Percentiles rank a stretch among this genome's conserved stretches.
These are phyloP conservation scores for Agrilus biguttatus DNA, from an alignment of 2,888 invertebrate genomes.

Conservation along the genomic window DNA sequence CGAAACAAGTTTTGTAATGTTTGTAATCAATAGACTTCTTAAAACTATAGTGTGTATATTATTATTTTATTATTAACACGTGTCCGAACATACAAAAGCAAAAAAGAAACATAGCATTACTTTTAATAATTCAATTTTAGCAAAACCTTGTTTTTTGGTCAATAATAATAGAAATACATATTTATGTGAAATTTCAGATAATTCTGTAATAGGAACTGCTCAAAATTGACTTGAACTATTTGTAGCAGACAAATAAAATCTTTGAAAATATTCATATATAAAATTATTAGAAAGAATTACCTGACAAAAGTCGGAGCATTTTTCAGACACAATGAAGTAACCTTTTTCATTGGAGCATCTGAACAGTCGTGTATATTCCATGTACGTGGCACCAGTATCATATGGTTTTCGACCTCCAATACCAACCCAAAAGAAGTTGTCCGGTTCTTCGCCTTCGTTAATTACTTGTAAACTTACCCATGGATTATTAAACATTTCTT, in stretches of 20 bases:
- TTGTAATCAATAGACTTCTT: no score
- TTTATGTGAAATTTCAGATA: background rate
- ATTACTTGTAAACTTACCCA: slow-evolving; percentile 67
- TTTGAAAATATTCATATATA: no score
- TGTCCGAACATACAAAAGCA: no score
- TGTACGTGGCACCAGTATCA: slow-evolving; percentile 78
- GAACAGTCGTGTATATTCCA: slow-evolving; percentile 87
- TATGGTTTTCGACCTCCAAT: slow-evolving; percentile 82
- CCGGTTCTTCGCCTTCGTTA: slow-evolving; percentile 90
- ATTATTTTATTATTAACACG: no score
- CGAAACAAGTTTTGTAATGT: no score
- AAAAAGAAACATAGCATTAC: no score
- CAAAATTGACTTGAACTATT: background rate
- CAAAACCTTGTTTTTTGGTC: no score
- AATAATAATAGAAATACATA: no score
- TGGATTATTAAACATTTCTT: slow-evolving; percentile 77
- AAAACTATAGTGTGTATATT: no score
- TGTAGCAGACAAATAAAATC: background rate
- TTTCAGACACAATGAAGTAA: slow-evolving; percentile 97
- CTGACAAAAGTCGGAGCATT: slow-evolving; percentile 96
- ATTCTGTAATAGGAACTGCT: background rate
- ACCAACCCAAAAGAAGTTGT: slow-evolving; percentile 98
- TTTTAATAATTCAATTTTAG: no score
- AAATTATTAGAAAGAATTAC: slow-evolving; percentile 29
- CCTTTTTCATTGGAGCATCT: slow-evolving; percentile 99